phyloP scores from a whole-genome alignment of 2,113 vertebrate genomes.

The Gymnobelideus leadbeateri region DNA sequence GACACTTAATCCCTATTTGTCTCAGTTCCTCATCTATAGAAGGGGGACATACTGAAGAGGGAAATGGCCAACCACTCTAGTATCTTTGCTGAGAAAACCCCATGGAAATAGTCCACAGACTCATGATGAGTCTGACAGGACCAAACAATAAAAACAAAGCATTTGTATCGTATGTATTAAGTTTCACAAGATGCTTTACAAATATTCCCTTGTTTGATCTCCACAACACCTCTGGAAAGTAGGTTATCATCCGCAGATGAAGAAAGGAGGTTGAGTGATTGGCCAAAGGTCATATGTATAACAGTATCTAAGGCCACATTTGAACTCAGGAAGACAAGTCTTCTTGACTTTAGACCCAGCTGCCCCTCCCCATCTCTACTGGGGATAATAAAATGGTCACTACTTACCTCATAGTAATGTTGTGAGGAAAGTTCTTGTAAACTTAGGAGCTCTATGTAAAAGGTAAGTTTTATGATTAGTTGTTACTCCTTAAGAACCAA shows the following conservation, averaged over 20 bases:
- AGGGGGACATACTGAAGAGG: not conserved
- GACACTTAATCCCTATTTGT: not conserved
- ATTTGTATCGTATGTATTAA: not conserved
- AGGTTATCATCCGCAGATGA: not conserved
- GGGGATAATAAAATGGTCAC: not conserved
- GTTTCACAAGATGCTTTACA: not conserved
- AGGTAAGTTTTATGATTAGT: slow-evolving; percentile 13
- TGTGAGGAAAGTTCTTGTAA: not conserved
- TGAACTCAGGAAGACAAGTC: not conserved
- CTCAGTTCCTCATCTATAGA: not conserved
- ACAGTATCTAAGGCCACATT: not conserved
- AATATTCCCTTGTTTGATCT: not conserved
- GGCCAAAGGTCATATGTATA: not conserved
- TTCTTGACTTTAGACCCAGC: not conserved
- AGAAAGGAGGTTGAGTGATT: not conserved
- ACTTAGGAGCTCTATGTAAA: not conserved
- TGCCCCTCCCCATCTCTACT: not conserved
- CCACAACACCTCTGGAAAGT: not conserved
- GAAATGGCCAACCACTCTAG: not conserved
- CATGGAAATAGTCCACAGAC: not conserved
- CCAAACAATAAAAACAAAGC: not conserved
- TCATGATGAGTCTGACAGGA: no score
- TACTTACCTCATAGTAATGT: not conserved
- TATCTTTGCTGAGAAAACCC: not conserved
- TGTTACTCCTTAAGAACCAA: not conserved